Conservation (phyloP, 2,888 invertebrate species). For the Hyles lineata region DNA sequence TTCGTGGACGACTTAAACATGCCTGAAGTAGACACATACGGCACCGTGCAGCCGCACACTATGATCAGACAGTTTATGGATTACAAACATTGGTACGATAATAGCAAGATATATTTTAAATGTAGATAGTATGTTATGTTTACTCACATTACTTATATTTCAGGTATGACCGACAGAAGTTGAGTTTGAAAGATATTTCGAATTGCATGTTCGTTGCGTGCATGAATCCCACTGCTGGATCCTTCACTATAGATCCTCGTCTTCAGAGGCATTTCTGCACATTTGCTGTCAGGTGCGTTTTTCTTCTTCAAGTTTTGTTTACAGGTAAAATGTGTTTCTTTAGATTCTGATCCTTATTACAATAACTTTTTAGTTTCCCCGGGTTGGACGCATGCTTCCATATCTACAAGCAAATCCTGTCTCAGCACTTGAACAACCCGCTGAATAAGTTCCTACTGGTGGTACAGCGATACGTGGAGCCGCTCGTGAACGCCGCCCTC, state of each 20-base stretch:
- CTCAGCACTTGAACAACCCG: constrained; percentile 89
- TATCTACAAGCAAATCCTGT: constrained; percentile 93
- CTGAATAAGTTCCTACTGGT: constrained; percentile 87
- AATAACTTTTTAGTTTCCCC: constrained; percentile 89
- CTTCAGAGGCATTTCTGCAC: constrained; percentile 95
- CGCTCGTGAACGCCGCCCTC: constrained; percentile 89
- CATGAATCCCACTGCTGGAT: constrained; percentile 98
- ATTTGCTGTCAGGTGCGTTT: constrained; percentile 90
- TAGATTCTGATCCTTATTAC: neutral
- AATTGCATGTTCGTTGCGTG: constrained; percentile 97
- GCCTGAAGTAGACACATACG: constrained; percentile 97
- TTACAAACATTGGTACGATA: constrained; percentile 93
- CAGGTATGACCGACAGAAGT: constrained; percentile 94
- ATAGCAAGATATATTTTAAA: neutral
- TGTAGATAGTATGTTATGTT: too few species aligned
- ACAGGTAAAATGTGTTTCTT: too few species aligned
- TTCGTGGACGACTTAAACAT: constrained; percentile 98
- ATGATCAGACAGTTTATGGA: constrained; percentile 96
- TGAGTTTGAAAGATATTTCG: constrained; percentile 94
- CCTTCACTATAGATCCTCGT: constrained; percentile 96
- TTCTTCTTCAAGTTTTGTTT: neutral
- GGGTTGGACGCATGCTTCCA: constrained; percentile 91
- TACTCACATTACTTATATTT: neutral
- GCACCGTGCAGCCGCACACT: constrained; percentile 98
- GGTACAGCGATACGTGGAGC: constrained; percentile 85